Evolutionary conservation across 2,888 invertebrate species (phyloP), one percentile per base, ranked within the genome.

Genomic region (Mycogona germanica): DNA sequence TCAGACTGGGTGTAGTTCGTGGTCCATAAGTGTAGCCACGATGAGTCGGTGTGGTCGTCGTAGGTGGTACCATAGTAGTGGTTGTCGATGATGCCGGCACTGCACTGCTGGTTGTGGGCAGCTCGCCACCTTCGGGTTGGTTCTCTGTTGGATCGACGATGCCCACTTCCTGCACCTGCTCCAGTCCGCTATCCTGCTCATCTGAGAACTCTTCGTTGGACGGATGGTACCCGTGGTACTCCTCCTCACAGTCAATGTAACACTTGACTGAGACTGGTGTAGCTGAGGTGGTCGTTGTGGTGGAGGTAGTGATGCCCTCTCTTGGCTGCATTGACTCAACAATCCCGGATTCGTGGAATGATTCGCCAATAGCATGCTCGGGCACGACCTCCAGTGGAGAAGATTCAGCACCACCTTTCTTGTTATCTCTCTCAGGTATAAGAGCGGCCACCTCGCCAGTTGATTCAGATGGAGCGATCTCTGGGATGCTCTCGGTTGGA

Each of bases 1-100:
- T 48, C 25, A 47, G 48, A 32, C 23, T 47, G 25, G 48, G 48
- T 19, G 21, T 30, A 30, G 48, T 47, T 47, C 48, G 25, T 38
- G 50, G 50, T 5, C 26, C 37, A 40, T 38, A 40, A n/a, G 7
- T 37, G 40, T 40, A 50, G 17, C 50, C 50, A 7, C 14, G n/a
- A 2, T 12, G 40, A 12, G 48, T 32, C 23, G 48, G 30, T 19
- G 48, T 32, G 6, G 4, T 50, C 26, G 30, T n/a, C 47, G 41
- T 41, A 17, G 41, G 12, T 7, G 12, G 41, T 41, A 17, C 9
- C 7, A 19, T 32, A 3, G 47, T 14, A 19, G 41, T 41, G 41
- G 41, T 41, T 41, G 41, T 41, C 17, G 41, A 30, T 19, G 30
- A 25, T 19, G 46, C 26, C n/a, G 46, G 12, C n/a, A n/a, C 35